Conservation (phyloP, 2,113 vertebrate species). For the Neolamprologus variostigma region DNA sequence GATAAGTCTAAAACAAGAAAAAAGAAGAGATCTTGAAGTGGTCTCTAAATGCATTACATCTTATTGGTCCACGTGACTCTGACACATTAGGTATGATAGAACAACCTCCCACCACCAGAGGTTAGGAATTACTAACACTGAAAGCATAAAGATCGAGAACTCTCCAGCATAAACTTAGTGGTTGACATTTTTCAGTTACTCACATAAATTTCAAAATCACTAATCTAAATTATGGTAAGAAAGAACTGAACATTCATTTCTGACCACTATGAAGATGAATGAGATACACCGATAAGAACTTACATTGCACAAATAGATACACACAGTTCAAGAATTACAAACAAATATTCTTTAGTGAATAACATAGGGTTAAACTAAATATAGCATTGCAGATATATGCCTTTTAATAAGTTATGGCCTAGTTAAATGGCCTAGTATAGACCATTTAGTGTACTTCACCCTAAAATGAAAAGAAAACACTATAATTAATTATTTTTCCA, state of each 20-base stretch:
- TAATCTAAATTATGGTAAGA: neutral
- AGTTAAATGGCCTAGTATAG: neutral
- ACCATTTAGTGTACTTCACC: neutral
- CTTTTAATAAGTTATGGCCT: neutral
- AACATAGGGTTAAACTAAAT: neutral
- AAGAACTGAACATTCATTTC: neutral
- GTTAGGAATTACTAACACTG: neutral
- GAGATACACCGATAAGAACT: neutral
- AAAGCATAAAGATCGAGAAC: neutral
- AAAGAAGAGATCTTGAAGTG: neutral
- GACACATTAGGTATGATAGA: neutral
- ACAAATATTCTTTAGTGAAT: neutral
- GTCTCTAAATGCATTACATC: neutral
- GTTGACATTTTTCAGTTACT: neutral
- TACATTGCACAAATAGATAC: neutral
- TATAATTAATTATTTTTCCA: neutral
- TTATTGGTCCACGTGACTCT: neutral
- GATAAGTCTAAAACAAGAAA: neutral
- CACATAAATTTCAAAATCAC: neutral
- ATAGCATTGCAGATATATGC: neutral
- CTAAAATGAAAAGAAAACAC: neutral
- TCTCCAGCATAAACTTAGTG: neutral
- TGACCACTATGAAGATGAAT: neutral
- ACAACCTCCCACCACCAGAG: neutral
- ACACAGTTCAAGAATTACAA: neutral